A percentile compares a stretch with the other conserved stretches of the same genome.
Evolutionary conservation across 2,113 vertebrate species (phyloP).

Genomic region (Centrocercus urophasianus): DNA sequence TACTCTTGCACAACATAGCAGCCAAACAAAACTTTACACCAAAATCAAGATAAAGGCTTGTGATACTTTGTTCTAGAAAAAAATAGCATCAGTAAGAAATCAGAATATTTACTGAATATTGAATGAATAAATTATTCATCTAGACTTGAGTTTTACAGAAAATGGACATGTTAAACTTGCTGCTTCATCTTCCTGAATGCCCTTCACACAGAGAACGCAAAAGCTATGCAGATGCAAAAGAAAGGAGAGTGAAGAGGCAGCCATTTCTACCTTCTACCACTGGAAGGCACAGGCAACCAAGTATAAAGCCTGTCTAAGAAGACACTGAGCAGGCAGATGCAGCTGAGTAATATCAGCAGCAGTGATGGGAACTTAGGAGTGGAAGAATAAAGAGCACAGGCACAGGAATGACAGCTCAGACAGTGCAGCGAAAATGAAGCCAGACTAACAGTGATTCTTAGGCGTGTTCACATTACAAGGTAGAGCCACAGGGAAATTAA

Average conservation of each 20-base stretch:
- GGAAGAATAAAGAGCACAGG: background rate
- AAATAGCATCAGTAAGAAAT: background rate
- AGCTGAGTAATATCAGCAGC: background rate
- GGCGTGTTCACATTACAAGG: too few species aligned
- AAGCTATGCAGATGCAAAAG: background rate
- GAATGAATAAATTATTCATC: background rate
- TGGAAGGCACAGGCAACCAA: fast-evolving
- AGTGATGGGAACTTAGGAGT: background rate
- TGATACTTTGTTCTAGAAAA: background rate
- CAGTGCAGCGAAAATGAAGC: fast-evolving
- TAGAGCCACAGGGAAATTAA: background rate
- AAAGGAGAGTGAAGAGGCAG: background rate
- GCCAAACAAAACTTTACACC: fast-evolving
- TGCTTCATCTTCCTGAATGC: background rate
- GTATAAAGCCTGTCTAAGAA: fast-evolving
- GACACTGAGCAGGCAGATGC: background rate
- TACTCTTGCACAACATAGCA: background rate
- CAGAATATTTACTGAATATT: background rate
- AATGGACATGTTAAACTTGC: background rate
- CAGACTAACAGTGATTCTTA: too few species aligned
- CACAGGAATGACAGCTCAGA: background rate
- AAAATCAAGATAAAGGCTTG: background rate
- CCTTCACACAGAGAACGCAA: background rate
- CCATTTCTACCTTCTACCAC: background rate
- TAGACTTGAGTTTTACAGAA: background rate